phyloP scores from a whole-genome alignment of 2,113 vertebrate genomes.

The Mesoclemmys tuberculata region DNA sequence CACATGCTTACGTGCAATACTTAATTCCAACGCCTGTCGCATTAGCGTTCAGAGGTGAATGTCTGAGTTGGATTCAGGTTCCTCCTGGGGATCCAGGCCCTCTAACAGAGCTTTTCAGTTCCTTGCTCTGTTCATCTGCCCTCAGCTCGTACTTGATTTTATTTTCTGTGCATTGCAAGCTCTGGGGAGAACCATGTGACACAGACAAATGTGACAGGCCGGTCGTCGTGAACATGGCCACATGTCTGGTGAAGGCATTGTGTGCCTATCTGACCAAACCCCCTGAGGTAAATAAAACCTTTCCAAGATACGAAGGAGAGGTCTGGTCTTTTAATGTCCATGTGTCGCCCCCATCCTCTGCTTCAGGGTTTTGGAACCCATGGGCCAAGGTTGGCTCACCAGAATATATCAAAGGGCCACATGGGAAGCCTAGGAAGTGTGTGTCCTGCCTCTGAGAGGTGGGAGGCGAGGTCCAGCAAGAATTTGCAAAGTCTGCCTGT shows the following conservation, averaged over 20 bases:
- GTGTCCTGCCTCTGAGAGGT: not conserved
- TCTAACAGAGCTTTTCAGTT: constrained; percentile 3
- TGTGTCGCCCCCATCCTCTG: not conserved
- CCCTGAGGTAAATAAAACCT: not conserved
- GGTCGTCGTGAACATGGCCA: not conserved
- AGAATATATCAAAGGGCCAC: not conserved
- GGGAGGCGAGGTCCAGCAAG: not conserved
- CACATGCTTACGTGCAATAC: not conserved
- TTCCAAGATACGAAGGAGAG: not conserved
- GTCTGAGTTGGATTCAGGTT: not conserved
- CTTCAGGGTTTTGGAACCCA: not conserved
- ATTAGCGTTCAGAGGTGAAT: not conserved
- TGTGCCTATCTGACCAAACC: not conserved
- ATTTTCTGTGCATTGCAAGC: not conserved
- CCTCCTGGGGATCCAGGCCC: not conserved
- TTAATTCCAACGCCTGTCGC: not conserved
- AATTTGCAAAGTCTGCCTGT: not conserved
- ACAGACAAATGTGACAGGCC: not conserved
- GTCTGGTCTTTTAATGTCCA: not conserved
- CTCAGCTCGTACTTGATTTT: not conserved
- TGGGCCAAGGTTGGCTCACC: not conserved
- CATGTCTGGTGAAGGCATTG: not conserved
- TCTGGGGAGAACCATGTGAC: not conserved
- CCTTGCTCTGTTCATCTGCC: not conserved
- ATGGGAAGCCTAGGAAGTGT: not conserved